Evolutionary conservation across 2,888 invertebrate species (phyloP).

Genomic region (Volucella inflata): DNA sequence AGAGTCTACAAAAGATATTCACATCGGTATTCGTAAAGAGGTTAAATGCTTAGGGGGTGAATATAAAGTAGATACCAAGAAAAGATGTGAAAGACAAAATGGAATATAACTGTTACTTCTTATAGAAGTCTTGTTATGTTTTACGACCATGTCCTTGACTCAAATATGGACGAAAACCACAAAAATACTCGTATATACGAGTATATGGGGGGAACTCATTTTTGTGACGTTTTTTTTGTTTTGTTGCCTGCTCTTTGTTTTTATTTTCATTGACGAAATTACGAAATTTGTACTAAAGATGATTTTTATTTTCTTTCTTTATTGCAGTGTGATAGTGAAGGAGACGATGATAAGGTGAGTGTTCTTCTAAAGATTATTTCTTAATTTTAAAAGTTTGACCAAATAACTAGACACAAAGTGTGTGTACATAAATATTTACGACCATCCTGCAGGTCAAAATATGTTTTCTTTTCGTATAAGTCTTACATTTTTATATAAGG

Average conservation of each 20-base stretch:
- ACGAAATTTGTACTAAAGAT: constrained; percentile 5
- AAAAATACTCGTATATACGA: too few species aligned
- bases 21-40: constrained; percentile 39
- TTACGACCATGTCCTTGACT: constrained; percentile 35
- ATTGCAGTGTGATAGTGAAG: constrained; percentile 96
- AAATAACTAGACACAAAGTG: too few species aligned
- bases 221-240: constrained; percentile 13
- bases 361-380: not conserved
- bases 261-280: constrained; percentile 12
- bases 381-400: too few species aligned
- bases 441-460: too few species aligned
- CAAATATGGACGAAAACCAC: constrained; percentile 32
- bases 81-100: not conserved
- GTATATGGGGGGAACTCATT: constrained; percentile 23
- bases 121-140: constrained; percentile 21
- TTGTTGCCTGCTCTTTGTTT: constrained; percentile 14
- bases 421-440: too few species aligned
- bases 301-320: constrained; percentile 80
- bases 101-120: constrained; percentile 16
- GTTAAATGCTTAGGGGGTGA: constrained; percentile 43
- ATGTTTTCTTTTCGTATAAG: too few species aligned
- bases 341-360: constrained; percentile 94
- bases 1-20: constrained; percentile 22
- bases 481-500: too few species aligned
- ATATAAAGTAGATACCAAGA: not conserved